phyloP scores from a whole-genome alignment of 2,113 vertebrate genomes.

The Anolis carolinensis region DNA sequence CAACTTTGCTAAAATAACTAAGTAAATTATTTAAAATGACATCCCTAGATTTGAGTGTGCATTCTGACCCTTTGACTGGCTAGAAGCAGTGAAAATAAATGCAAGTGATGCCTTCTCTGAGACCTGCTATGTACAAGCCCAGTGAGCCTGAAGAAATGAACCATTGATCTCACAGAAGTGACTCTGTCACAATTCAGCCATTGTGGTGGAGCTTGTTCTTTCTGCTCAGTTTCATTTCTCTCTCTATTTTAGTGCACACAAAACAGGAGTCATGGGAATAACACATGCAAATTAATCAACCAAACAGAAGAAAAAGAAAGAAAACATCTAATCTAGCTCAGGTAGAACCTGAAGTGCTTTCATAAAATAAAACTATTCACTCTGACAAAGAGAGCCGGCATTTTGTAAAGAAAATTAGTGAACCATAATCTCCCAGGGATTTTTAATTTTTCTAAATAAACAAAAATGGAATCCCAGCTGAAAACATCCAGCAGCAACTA shows the following conservation, averaged over 20 bases:
- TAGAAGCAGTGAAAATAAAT: not conserved
- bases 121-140: not conserved
- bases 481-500: not conserved
- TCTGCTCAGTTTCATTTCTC: not conserved
- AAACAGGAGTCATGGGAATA: not conserved
- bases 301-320: not conserved
- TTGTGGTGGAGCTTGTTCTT: not conserved
- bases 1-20: too few species aligned
- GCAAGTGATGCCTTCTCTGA: not conserved
- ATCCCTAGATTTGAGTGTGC: not conserved
- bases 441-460: not conserved
- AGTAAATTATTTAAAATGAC: too few species aligned
- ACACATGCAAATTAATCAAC: not conserved
- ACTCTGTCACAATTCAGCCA: not conserved
- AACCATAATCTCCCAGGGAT: not conserved
- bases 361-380: not conserved
- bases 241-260: not conserved
- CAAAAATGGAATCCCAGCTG: not conserved
- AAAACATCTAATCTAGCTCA: not conserved
- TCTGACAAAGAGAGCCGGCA: not conserved
- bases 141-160: constrained; percentile 7
- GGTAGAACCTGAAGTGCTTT: not conserved
- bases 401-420: not conserved
- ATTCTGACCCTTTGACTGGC: not conserved
- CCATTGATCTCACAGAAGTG: constrained; percentile 11